phyloP scores from a whole-genome alignment of 2,888 invertebrate species.

The Orthosia gracilis region DNA sequence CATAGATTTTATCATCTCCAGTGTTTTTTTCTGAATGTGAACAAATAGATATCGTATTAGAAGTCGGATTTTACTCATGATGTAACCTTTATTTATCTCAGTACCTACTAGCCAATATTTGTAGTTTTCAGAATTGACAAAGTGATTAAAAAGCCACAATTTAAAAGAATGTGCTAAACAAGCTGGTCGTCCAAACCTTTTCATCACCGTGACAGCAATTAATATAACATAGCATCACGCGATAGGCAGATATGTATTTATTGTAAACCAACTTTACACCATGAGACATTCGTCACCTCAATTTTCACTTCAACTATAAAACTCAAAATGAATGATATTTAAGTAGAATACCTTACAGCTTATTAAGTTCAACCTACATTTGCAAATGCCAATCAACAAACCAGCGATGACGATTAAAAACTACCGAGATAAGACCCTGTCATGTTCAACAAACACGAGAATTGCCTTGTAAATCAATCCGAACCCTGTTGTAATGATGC shows the following conservation, averaged over 20 bases:
- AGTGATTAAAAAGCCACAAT: too few relatives aligned
- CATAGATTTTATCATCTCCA: neutral
- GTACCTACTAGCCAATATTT: too few relatives aligned
- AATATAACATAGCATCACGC: too few relatives aligned
- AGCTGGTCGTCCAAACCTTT: too few relatives aligned
- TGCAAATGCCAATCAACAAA: slow-evolving; percentile 16
- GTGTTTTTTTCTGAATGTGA: neutral
- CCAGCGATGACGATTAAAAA: slow-evolving; percentile 35
- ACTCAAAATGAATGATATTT: neutral
- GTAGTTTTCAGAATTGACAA: neutral
- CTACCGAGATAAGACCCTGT: slow-evolving; percentile 48
- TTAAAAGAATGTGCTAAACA: too few relatives aligned
- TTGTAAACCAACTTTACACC: neutral
- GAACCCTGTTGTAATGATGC: slow-evolving; percentile 51
- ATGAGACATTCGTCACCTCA: neutral
- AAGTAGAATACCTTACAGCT: neutral
- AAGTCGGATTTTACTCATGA: too few relatives aligned
- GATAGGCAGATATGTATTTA: neutral
- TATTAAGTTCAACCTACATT: slow-evolving; percentile 8
- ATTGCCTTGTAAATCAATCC: slow-evolving; percentile 56
- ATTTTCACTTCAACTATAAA: neutral
- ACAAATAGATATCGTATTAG: too few relatives aligned
- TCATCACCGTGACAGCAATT: too few relatives aligned
- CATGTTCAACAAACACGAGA: slow-evolving; percentile 49
- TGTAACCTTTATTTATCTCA: too few relatives aligned